These are phyloP conservation scores for Caenorhabditis sp. DNA, from an alignment of 2,888 invertebrate species.

Conservation along the genomic window DNA sequence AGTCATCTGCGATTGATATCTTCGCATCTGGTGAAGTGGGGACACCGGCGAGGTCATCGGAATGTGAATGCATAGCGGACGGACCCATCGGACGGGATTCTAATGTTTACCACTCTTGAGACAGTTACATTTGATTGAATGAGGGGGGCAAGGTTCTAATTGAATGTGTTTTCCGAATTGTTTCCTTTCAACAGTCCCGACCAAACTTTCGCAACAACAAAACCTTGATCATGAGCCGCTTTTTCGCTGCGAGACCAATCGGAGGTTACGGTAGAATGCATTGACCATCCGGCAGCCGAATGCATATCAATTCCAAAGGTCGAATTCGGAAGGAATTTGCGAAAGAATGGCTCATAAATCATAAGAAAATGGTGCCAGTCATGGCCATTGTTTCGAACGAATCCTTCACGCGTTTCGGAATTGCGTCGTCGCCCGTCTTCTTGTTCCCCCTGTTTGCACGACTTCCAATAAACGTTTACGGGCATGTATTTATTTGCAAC, in stretches of 20 bases:
- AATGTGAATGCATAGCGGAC: conserved; percentile 34
- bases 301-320: too few species aligned
- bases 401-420: conserved; percentile 28
- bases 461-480: conserved; percentile 57
- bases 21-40: conserved; percentile 6
- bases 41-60: conserved; percentile 36
- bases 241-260: not conserved
- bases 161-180: conserved; percentile 9
- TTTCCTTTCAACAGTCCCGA: not conserved
- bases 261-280: not conserved
- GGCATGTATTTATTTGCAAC: conserved; percentile 58
- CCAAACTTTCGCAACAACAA: conserved; percentile 6
- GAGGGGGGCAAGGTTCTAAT: conserved; percentile 21
- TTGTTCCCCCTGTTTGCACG: conserved; percentile 56
- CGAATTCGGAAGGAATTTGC: not conserved
- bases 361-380: conserved; percentile 12
- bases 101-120: conserved; percentile 10
- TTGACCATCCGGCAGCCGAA: too few species aligned
- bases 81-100: conserved; percentile 15
- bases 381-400: conserved; percentile 40
- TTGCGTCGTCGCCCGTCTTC: too few species aligned
- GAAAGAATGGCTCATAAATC: conserved; percentile 57
- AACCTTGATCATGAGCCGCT: conserved; percentile 1
- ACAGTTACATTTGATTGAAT: conserved; percentile 29
- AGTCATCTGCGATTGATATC: conserved; percentile 35